Percentiles rank a stretch among this genome's conserved stretches.
Conservation (phyloP, 2,888 invertebrate species). For the Steinernema hermaphroditum region DNA sequence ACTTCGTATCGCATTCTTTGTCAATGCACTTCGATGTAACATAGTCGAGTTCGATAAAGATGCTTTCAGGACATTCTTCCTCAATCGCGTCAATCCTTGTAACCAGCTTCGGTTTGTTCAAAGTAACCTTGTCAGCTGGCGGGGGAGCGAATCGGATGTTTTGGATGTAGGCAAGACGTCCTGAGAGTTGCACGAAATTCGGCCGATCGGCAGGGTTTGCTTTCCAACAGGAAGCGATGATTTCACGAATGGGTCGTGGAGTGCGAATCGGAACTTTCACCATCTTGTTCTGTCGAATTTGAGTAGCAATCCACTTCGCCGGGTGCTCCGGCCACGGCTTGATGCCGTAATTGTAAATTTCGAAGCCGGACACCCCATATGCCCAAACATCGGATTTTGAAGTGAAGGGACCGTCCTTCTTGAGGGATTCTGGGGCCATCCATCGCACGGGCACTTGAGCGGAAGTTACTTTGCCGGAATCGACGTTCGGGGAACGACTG, state of each 20-base stretch:
- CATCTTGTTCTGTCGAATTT: conserved; percentile 21
- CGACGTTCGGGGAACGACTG: conserved; percentile 26
- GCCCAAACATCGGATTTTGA: conserved; percentile 37
- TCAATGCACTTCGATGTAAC: background rate
- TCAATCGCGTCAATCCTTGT: background rate
- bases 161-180: background rate
- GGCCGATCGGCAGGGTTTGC: background rate
- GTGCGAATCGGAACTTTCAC: background rate
- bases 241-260: background rate
- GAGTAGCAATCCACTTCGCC: conserved; percentile 30
- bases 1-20: background rate
- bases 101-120: background rate
- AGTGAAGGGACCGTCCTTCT: conserved; percentile 28
- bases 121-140: background rate
- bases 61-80: background rate
- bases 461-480: background rate
- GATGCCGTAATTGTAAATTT: conserved; percentile 36
- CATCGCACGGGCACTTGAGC: conserved; percentile 31
- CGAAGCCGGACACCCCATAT: conserved; percentile 37
- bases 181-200: background rate
- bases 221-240: conserved; percentile 15
- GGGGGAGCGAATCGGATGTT: background rate
- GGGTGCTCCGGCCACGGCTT: conserved; percentile 38
- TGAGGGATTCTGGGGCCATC: conserved; percentile 40
- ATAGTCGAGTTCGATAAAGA: background rate